Evolutionary conservation across 2,113 vertebrate genomes (phyloP), one percentile per base, ranked within the genome.

Genomic region (Lophochroa leadbeateri): DNA sequence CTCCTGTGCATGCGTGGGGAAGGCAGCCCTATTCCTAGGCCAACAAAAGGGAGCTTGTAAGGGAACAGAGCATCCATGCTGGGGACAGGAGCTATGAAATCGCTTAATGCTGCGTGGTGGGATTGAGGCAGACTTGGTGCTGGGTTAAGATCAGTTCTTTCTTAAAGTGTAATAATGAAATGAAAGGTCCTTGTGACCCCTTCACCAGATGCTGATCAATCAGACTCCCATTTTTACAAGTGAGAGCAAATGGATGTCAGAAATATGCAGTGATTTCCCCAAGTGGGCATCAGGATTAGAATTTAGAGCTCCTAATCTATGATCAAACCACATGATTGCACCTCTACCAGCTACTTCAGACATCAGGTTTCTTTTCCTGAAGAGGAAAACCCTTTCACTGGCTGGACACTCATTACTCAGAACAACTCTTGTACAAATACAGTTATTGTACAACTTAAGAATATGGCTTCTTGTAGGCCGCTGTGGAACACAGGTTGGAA

Each of bases 21-120:
- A 43, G 63, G 57, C 64, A 82, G 55, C 57, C 28, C 33, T 58
- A 20, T 9, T n/a, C 57, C 57, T 58, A 33, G 10, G 57, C 20
- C 33, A n/a, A 4, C 31, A 33, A 37, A 83, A 83, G 63, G 50
- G 47, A 76, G 11, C 53, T 31, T 27, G 31, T 24, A 44, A 80
- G 31, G 27, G 31, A 80, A 10, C 5, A 77, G 58, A 80, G 72
- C 72, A 53, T 57, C 77, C 44, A 4, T 11, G 68, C 4, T 0
- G 24, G 33, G 27, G 3, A 17, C 8, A 39, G 70, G 72, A 86
- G 44, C 83, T 55, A 71, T 21, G 52, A 37, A 25, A 69, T 20
- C 55, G 39, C 64, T 8, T 44, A 72, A 17, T 24, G 39, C 52
- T 52, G 17, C 2, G 1, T 0, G 0, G 39, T 12, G 44, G 23